Percentiles rank a stretch among this genome's conserved stretches.
These are phyloP conservation scores for Drosophila colorata DNA, from an alignment of 2,888 invertebrate genomes.

Conservation along the genomic window DNA sequence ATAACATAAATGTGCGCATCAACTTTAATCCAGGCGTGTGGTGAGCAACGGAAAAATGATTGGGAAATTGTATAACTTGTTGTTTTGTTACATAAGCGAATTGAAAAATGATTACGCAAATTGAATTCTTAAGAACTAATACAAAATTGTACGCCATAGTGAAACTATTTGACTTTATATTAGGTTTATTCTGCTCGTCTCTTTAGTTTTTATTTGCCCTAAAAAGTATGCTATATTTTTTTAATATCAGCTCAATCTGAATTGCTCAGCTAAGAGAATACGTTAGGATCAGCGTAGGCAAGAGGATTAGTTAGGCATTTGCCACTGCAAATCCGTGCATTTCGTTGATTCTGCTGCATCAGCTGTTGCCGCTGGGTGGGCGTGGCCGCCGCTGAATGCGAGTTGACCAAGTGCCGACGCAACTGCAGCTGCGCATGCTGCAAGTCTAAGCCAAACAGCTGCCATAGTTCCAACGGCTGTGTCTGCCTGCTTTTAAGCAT, in stretches of 20 bases:
- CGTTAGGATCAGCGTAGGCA: too few species aligned
- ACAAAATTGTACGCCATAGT: too few species aligned
- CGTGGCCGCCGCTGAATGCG: neutral
- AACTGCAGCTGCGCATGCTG: neutral
- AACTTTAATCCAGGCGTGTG: too few species aligned
- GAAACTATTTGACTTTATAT: too few species aligned
- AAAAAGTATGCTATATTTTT: slow-evolving; percentile 8
- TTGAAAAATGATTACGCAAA: too few species aligned
- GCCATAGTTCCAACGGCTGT: neutral
- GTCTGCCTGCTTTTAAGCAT: neutral
- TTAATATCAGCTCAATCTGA: neutral
- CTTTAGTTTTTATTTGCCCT: neutral
- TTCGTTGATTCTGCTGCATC: neutral
- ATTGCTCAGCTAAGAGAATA: too few species aligned
- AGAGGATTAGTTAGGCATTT: neutral
- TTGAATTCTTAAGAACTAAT: too few species aligned
- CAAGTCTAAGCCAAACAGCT: neutral
- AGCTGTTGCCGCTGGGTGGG: neutral
- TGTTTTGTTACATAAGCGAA: too few species aligned
- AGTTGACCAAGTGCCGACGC: neutral
- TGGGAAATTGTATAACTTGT: too few species aligned
- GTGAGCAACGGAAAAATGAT: too few species aligned
- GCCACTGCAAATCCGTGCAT: neutral
- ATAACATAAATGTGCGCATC: neutral
- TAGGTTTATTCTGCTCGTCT: too few species aligned